phyloP scores from a whole-genome alignment of 2,113 vertebrate genomes.

The Otocyon megalotis region DNA sequence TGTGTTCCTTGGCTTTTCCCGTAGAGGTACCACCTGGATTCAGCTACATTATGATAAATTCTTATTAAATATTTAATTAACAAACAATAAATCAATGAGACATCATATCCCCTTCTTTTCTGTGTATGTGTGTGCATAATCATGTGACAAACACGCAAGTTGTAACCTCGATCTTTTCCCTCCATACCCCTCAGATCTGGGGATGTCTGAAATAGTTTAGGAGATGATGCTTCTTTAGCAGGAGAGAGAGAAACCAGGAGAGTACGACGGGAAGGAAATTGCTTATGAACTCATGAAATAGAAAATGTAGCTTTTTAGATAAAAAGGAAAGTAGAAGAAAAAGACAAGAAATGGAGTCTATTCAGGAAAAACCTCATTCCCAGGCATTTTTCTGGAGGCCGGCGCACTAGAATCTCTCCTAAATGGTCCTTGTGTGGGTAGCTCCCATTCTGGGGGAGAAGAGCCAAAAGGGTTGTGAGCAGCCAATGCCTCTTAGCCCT shows the following conservation, averaged over 20 bases:
- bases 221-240: not conserved
- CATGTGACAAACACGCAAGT: not conserved
- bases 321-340: not conserved
- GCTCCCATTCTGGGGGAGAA: not conserved
- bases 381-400: not conserved
- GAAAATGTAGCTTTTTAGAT: not conserved
- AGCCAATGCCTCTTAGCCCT: not conserved
- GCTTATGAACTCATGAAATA: not conserved
- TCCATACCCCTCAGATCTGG: not conserved
- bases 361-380: slow-evolving; percentile 16
- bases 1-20: slow-evolving; percentile 18
- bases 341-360: not conserved
- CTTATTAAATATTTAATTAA: not conserved
- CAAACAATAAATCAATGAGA: slow-evolving; percentile 9
- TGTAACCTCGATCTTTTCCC: not conserved
- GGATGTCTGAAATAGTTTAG: not conserved
- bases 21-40: not conserved
- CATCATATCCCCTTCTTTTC: not conserved
- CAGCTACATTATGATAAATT: not conserved
- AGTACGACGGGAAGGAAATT: not conserved
- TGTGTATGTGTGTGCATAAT: not conserved
- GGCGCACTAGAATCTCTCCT: not conserved
- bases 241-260: not conserved
- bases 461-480: not conserved
- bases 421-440: too few species aligned